phyloP scores from a whole-genome alignment of 2,113 vertebrate species.

The Tychaedon coryphoeus region DNA sequence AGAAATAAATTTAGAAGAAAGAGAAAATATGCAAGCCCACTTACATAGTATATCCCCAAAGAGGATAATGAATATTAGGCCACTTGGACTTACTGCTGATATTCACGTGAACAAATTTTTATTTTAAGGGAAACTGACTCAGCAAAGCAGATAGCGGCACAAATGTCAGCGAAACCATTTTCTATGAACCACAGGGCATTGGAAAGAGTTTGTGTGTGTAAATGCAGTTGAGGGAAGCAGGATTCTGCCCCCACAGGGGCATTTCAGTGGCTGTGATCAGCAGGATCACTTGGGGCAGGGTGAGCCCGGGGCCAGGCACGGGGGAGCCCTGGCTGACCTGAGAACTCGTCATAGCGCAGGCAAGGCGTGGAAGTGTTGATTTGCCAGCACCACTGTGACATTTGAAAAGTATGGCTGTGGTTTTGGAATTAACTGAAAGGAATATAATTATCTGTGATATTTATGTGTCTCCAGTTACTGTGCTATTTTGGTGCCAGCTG shows the following conservation, averaged over 20 bases:
- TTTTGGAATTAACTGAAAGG: not conserved
- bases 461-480: not conserved
- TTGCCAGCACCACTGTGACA: not conserved
- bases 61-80: not conserved
- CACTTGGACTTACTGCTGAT: not conserved
- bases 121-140: not conserved
- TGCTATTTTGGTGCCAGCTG: not conserved
- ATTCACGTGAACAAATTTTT: not conserved
- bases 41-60: not conserved
- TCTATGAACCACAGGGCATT: not conserved
- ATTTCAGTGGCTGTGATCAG: not conserved
- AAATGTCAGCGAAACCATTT: not conserved
- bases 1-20: not conserved
- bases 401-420: not conserved
- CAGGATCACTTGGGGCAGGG: not conserved
- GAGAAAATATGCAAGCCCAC: not conserved
- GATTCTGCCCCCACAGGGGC: not conserved
- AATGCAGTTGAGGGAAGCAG: not conserved
- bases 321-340: not conserved
- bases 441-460: not conserved
- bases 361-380: not conserved
- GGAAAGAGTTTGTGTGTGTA: not conserved
- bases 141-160: not conserved
- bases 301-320: rapidly evolving
- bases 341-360: not conserved